phyloP scores from a whole-genome alignment of 2,888 invertebrate genomes.

The Elmis aenea region DNA sequence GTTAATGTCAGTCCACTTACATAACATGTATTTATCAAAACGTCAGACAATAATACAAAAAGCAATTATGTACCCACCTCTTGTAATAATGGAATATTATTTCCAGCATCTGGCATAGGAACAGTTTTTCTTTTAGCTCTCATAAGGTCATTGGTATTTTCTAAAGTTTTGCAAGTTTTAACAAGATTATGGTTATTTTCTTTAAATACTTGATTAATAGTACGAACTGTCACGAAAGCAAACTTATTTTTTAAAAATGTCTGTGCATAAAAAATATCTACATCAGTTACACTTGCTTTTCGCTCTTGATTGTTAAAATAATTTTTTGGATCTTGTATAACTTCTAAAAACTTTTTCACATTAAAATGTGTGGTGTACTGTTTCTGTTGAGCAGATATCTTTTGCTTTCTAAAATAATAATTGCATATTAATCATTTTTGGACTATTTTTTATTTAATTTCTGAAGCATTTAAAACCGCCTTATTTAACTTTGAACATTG shows the following conservation, averaged over 20 bases:
- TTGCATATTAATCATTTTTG: too few species aligned
- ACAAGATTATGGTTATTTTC: constrained; percentile 6
- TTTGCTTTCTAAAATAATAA: constrained; percentile 31
- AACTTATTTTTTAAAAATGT: background rate
- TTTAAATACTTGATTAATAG: background rate
- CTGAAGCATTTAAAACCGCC: too few species aligned
- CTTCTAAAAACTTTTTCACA: constrained; percentile 43
- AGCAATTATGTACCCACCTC: constrained; percentile 36
- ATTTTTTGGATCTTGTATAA: constrained; percentile 46
- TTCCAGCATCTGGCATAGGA: constrained; percentile 10
- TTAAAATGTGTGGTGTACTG: constrained; percentile 46
- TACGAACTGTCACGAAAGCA: background rate
- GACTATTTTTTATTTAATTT: too few species aligned
- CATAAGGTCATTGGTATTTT: constrained; percentile 6
- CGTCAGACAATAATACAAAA: too few species aligned
- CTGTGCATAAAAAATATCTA: background rate
- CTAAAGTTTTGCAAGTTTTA: constrained; percentile 8
- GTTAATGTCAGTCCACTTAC: too few species aligned
- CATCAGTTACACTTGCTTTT: constrained; percentile 3
- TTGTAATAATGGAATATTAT: constrained; percentile 40
- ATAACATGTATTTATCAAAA: too few species aligned
- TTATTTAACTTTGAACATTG: too few species aligned
- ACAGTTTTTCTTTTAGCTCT: constrained; percentile 11
- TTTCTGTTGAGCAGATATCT: constrained; percentile 40
- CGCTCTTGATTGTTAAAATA: constrained; percentile 33